These are phyloP conservation scores for Gorsachius goisagi DNA, from an alignment of 2,113 vertebrate genomes.

Conservation along the genomic window DNA sequence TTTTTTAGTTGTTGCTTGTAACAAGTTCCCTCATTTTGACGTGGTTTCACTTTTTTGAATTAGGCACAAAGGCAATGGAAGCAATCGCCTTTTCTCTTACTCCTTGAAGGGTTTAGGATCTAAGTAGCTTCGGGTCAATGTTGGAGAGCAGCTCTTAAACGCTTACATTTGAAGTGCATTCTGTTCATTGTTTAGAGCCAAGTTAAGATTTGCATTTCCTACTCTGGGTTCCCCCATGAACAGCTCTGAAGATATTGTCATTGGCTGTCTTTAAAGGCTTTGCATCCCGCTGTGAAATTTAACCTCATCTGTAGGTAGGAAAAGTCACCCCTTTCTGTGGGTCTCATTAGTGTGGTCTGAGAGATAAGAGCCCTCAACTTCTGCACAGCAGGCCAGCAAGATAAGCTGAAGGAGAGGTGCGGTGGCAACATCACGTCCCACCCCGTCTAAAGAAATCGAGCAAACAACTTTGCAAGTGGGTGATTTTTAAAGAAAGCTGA, in stretches of 20 bases:
- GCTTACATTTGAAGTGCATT: background rate
- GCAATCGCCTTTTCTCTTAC: too few species aligned
- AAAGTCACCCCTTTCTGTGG: background rate
- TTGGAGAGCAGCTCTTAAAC: background rate
- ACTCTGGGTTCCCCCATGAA: background rate
- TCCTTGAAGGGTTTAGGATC: background rate
- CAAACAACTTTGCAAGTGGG: slow-evolving; percentile 1
- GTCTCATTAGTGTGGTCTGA: background rate
- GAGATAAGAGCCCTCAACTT: slow-evolving; percentile 34
- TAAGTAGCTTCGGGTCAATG: background rate
- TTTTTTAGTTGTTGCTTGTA: background rate
- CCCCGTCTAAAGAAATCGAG: background rate
- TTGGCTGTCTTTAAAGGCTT: background rate
- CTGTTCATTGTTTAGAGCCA: background rate
- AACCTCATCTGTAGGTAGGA: background rate
- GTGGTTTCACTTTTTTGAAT: background rate
- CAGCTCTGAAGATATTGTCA: background rate
- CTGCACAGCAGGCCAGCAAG: background rate
- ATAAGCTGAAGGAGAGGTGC: slow-evolving; percentile 18
- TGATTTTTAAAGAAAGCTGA: background rate
- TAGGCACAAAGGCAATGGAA: background rate
- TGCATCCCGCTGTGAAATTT: rapidly evolving
- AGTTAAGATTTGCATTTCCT: background rate
- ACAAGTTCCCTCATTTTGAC: background rate
- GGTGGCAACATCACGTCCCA: background rate